Evolutionary conservation across 2,797 vertebrate species (phyloP).

Genomic region (Neoniphon sammara): DNA sequence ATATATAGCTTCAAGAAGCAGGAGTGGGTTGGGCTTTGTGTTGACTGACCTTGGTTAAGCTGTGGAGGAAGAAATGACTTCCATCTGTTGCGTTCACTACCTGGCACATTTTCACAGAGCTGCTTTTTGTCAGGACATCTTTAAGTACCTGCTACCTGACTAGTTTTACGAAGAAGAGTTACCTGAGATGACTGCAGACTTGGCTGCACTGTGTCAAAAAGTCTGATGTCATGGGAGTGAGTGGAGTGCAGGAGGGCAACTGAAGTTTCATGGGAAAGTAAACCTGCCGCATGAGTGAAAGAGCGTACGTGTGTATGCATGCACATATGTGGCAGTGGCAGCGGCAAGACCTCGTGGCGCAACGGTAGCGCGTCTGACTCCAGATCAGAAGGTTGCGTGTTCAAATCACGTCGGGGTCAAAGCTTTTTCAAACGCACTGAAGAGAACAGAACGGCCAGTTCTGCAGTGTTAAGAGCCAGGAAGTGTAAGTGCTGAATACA

Average conservation of each 20-base stretch:
- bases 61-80: not conserved
- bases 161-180: not conserved
- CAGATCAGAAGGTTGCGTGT: conserved; percentile 55
- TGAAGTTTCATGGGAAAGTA: too few species aligned
- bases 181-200: too few species aligned
- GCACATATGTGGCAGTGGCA: too few species aligned
- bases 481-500: too few species aligned
- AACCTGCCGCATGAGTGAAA: too few species aligned
- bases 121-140: not conserved
- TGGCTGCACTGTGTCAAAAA: too few species aligned
- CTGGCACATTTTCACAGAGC: not conserved
- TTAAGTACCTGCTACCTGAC: not conserved
- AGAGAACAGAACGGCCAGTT: too few species aligned
- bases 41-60: not conserved
- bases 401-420: conserved; percentile 45
- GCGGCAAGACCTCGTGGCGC: conserved; percentile 13
- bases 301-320: too few species aligned
- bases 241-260: too few species aligned
- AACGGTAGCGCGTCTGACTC: conserved; percentile 47
- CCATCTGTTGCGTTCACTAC: not conserved
- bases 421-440: not conserved
- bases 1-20: not conserved
- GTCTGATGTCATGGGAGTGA: too few species aligned
- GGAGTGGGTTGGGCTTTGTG: not conserved
- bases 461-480: too few species aligned